Evolutionary conservation across 2,888 invertebrate species (phyloP), one percentile per base, ranked within the genome.

Genomic region (Leucozona laternaria): DNA sequence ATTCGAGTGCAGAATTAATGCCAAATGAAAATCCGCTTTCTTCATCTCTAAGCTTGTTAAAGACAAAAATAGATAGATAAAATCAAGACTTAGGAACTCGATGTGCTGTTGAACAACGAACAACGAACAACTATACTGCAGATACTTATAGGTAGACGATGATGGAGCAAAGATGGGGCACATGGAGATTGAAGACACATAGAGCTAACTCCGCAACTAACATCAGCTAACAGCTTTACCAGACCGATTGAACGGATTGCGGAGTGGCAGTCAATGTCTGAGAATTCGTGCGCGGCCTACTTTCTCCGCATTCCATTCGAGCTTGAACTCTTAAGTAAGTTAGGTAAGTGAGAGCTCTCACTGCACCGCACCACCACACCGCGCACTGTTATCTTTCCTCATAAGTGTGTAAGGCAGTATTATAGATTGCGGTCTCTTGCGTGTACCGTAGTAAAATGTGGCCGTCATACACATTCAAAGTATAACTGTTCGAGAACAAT

Each of bases 281-380:
- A 90, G 90, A 90, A 90, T 90, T 90, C 89, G 88, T 89, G 90
- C 90, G 91, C 91, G 91, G 90, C 92, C 92, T 92, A 92, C 92
- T 92, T 92, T 92, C 92, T 91, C 92, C 90, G 89, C 92, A 92
- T 92, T 92, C 92, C 92, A 90, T 82, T 86, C 82, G 86, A 78
- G 86, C 82, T 82, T 82, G 79, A 86, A 86, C 86, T 86, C 86
- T 86, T 73, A 86, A 86, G 86, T 86, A 75, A 85, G 85, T 85
- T 80, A 85, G 85, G 80, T 80, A 85, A 85, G 85, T 85, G 85
- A 86, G 86, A 82, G 86, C 82, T 86, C 78, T 75, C 45, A 57
- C 71, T 71, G 34, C 68, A 31, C 48, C 17, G 20, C 66, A 28
- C 43, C 25, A 17, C 17, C 72, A 6, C 31, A 64, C 57, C 55